Evolutionary conservation across 2,888 invertebrate genomes (phyloP).

Genomic region (Cryptocheilus praepositus): DNA sequence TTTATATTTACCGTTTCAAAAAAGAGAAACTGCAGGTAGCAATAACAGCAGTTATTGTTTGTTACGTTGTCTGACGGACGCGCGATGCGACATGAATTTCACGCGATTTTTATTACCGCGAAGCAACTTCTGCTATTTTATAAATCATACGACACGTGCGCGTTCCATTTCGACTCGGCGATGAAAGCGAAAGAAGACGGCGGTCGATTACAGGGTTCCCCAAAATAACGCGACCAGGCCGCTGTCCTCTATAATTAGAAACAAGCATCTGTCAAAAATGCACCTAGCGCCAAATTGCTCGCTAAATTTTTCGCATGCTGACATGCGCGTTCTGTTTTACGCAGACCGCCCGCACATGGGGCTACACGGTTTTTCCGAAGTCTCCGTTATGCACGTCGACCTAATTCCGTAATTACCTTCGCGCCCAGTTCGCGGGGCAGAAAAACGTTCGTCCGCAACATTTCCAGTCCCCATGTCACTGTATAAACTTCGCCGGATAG

Average conservation of each 20-base stretch:
- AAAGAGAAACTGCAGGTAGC: too few relatives aligned
- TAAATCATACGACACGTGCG: too few relatives aligned
- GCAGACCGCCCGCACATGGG: too few relatives aligned
- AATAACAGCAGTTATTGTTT: too few relatives aligned
- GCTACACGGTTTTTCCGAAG: neutral
- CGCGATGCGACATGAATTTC: too few relatives aligned
- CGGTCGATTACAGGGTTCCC: constrained; percentile 11
- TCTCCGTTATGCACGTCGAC: neutral
- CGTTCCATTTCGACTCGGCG: neutral
- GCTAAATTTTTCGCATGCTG: constrained; percentile 9
- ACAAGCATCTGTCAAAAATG: constrained; percentile 10
- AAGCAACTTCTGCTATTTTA: too few relatives aligned
- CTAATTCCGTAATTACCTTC: neutral
- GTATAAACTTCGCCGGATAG: neutral
- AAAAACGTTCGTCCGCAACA: neutral
- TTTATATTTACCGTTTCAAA: too few relatives aligned
- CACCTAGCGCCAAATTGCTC: constrained; percentile 5
- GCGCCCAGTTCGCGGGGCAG: too few relatives aligned
- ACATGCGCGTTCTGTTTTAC: neutral
- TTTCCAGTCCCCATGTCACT: neutral
- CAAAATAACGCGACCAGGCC: constrained; percentile 17
- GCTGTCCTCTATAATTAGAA: constrained; percentile 15
- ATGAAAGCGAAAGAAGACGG: neutral
- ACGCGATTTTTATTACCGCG: too few relatives aligned
- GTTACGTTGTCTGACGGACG: too few relatives aligned